Percentiles rank a stretch among this genome's conserved stretches.
phyloP scores from a whole-genome alignment of 2,797 vertebrate genomes.

The Cynodonichthys magdalenae region DNA sequence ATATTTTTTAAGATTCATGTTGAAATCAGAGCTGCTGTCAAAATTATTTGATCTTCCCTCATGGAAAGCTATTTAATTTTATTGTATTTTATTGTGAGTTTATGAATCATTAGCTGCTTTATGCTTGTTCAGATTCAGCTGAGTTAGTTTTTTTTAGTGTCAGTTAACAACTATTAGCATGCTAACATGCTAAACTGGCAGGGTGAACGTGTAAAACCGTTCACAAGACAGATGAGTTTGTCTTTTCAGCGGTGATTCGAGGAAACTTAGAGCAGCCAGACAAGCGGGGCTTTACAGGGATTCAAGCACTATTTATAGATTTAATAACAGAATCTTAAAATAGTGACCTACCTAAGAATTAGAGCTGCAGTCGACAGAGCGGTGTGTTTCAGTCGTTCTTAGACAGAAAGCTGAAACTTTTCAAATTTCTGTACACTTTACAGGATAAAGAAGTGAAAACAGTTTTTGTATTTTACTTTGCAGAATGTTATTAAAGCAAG shows the following conservation, averaged over 20 bases:
- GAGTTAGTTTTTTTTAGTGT: neutral
- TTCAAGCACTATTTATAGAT: constrained; percentile 31
- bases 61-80: too few relatives aligned
- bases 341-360: constrained; percentile 18
- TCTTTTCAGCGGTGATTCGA: constrained; percentile 3
- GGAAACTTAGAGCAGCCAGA: constrained; percentile 11
- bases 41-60: too few relatives aligned
- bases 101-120: too few relatives aligned
- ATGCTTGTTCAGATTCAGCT: neutral
- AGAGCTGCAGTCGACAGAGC: neutral
- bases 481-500: too few relatives aligned
- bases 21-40: too few relatives aligned
- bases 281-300: constrained; percentile 32
- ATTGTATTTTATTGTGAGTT: too few relatives aligned
- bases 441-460: too few relatives aligned
- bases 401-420: neutral
- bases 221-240: neutral
- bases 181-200: neutral
- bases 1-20: too few relatives aligned
- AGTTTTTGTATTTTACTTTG: too few relatives aligned
- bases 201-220: neutral
- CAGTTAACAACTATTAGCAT: neutral
- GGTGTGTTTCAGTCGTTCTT: neutral
- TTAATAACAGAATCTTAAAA: constrained; percentile 36
- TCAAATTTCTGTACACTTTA: neutral